Conservation (phyloP, 2,797 vertebrate genomes). For the Peromyscus aztecus region DNA sequence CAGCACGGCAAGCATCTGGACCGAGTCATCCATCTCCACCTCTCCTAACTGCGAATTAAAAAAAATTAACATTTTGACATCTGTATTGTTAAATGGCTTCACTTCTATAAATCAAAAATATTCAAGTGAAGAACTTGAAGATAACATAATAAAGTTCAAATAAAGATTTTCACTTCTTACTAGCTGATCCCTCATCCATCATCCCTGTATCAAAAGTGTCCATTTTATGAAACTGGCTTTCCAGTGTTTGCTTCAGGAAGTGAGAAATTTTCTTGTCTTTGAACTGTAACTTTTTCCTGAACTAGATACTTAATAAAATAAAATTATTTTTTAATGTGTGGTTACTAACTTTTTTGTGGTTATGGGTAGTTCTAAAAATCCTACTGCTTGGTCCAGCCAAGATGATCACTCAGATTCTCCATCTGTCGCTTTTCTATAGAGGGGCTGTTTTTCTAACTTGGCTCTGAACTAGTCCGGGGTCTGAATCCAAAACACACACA, state of each 20-base stretch:
- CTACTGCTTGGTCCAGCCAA: not conserved
- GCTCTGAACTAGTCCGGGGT: conserved; percentile 16
- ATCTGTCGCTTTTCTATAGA: not conserved
- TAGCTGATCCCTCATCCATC: not conserved
- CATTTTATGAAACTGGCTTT: conserved; percentile 58
- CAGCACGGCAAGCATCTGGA: too few relatives aligned
- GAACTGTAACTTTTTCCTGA: conserved; percentile 53
- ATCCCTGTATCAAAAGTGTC: not conserved
- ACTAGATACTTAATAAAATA: conserved; percentile 49
- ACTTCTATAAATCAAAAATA: conserved; percentile 24
- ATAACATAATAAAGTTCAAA: conserved; percentile 22
- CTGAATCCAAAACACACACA: conserved; percentile 61
- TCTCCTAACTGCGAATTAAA: conserved; percentile 10
- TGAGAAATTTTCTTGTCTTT: conserved; percentile 50
- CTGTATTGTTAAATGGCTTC: conserved; percentile 28
- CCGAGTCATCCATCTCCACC: not conserved
- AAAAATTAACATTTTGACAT: not conserved
- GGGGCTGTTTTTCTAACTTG: conserved; percentile 50
- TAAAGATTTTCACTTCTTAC: conserved; percentile 47
- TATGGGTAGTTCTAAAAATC: conserved; percentile 23
- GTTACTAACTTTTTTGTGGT: conserved; percentile 44
- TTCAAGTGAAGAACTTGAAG: conserved; percentile 43
- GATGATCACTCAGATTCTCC: conserved; percentile 35
- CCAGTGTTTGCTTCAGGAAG: conserved; percentile 46
- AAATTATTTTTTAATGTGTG: conserved; percentile 49